These are phyloP conservation scores for Brenthis ino DNA, from an alignment of 2,888 invertebrate species.

Conservation along the genomic window DNA sequence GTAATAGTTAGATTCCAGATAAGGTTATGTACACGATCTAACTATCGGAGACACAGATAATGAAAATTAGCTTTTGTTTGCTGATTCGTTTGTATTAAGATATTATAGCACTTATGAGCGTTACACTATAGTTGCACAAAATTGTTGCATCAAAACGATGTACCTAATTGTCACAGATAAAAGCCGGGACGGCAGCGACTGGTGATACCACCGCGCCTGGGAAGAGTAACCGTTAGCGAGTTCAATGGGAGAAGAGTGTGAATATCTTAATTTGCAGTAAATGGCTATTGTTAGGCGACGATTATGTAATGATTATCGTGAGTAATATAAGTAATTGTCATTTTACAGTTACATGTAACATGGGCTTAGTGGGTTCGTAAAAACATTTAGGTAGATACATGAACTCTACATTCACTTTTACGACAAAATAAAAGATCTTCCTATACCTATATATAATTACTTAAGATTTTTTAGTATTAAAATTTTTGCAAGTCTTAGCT, in stretches of 20 bases:
- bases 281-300: conserved; percentile 31
- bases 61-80: conserved; percentile 15
- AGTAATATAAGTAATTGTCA: conserved; percentile 26
- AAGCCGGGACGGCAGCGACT: conserved; percentile 29
- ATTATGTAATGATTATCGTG: conserved; percentile 33
- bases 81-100: neutral
- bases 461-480: no score
- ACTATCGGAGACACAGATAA: conserved; percentile 25
- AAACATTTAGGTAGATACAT: neutral
- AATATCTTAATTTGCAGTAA: conserved; percentile 63
- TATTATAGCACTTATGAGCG: conserved; percentile 2
- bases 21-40: conserved; percentile 25
- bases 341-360: conserved; percentile 22
- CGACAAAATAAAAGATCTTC: neutral
- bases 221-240: conserved; percentile 58
- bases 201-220: conserved; percentile 25
- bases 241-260: conserved; percentile 67
- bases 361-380: neutral
- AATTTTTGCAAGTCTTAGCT: no score
- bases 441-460: neutral
- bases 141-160: conserved; percentile 14
- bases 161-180: conserved; percentile 27
- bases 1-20: conserved; percentile 30
- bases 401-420: conserved; percentile 9
- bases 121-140: conserved; percentile 1